Evolutionary conservation across 2,113 vertebrate species (phyloP).

Genomic region (Smithornis capensis): DNA sequence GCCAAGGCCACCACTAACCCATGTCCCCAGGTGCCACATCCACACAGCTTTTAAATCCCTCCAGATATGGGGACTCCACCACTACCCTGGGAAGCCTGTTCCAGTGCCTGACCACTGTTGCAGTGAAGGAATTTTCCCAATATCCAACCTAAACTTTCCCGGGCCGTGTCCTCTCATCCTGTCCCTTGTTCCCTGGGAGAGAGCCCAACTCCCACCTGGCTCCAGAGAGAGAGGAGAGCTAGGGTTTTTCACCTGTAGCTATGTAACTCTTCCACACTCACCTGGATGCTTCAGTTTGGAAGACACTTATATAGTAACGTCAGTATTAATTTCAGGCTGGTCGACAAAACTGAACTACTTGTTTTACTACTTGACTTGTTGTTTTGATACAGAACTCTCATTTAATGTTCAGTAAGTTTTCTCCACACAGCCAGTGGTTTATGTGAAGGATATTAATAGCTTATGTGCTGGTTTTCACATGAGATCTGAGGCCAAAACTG

Average conservation of each 20-base stretch:
- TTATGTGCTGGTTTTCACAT: not conserved
- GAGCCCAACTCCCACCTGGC: accelerated
- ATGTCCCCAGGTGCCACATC: not conserved
- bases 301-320: not conserved
- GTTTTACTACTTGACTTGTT: not conserved
- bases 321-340: not conserved
- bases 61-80: accelerated
- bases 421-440: not conserved
- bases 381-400: not conserved
- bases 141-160: not conserved
- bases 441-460: not conserved
- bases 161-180: accelerated
- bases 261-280: not conserved
- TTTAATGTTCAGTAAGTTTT: not conserved
- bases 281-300: not conserved
- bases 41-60: not conserved
- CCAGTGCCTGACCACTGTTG: not conserved
- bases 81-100: not conserved
- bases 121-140: not conserved
- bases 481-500: not conserved
- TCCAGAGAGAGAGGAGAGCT: not conserved
- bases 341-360: not conserved
- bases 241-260: not conserved
- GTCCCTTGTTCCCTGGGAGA: not conserved
- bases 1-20: not conserved